A percentile compares a stretch with the other conserved stretches of the same genome.
Evolutionary conservation across 2,797 vertebrate species (phyloP).

Genomic region (Rhabdomys pumilio): DNA sequence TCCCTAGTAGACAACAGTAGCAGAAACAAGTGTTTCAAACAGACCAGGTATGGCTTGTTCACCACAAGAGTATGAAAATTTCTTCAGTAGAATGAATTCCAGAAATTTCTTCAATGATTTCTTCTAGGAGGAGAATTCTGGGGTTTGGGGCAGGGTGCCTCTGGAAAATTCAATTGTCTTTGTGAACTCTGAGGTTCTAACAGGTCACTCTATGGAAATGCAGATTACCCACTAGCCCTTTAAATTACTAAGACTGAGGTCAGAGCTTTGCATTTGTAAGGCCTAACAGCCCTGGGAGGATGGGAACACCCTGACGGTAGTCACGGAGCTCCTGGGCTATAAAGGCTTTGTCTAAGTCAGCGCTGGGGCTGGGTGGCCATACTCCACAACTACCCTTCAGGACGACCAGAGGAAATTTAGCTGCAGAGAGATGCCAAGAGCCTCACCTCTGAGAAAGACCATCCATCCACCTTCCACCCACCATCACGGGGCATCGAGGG

Average conservation of each 20-base stretch:
- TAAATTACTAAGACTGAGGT: not conserved
- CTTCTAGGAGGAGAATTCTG: not conserved
- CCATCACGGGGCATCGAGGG: accelerated
- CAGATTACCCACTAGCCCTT: not conserved
- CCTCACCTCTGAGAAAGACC: accelerated
- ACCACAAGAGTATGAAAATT: not conserved
- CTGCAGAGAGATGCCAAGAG: not conserved
- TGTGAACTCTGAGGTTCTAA: not conserved
- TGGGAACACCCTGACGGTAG: not conserved
- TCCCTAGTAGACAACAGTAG: not conserved
- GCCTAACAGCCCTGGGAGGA: not conserved
- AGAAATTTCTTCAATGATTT: not conserved
- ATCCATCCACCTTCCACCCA: not conserved
- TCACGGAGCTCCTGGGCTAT: accelerated
- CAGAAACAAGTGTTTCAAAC: not conserved
- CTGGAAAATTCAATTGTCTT: not conserved
- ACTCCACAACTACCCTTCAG: not conserved
- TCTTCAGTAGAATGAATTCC: not conserved
- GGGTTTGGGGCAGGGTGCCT: not conserved
- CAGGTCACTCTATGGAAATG: not conserved
- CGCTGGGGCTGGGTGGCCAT: not conserved
- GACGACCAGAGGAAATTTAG: accelerated
- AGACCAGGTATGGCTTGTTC: no score
- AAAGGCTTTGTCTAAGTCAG: not conserved
- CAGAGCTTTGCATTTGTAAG: not conserved